Percentiles rank a stretch among this genome's conserved stretches.
Evolutionary conservation across 92 coral and sea anemone genomes (phyloP).

Genomic region (Phenganax subtilis): DNA sequence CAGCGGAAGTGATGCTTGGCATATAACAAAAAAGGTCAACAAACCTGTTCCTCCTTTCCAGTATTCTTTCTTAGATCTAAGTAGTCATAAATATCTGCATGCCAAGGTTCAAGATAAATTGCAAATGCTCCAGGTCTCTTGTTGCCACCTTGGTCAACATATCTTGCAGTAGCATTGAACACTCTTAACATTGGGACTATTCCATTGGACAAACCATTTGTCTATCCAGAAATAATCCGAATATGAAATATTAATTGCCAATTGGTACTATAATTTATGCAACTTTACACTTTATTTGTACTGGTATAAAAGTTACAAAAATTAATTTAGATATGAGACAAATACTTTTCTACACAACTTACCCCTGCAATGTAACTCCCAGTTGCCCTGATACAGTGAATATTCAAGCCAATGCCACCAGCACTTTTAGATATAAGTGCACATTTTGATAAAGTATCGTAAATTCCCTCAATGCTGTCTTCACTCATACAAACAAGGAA

Average conservation of each 20-base stretch:
- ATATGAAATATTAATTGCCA: not conserved
- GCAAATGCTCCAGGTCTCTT: slow-evolving; percentile 98
- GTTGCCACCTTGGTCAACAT: slow-evolving; percentile 98
- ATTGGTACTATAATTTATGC: not conserved
- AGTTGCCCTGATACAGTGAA: slow-evolving; percentile 77
- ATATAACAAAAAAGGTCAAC: no score
- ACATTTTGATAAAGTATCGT: slow-evolving; percentile 85
- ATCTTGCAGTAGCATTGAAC: slow-evolving; percentile 86
- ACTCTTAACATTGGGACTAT: slow-evolving; percentile 92
- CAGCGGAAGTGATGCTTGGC: no score
- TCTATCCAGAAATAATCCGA: slow-evolving; percentile 40
- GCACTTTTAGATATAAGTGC: slow-evolving; percentile 89
- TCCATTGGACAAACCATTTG: slow-evolving; percentile 92
- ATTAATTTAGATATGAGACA: no score
- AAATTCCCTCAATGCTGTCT: slow-evolving; percentile 95
- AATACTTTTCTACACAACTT: slow-evolving; percentile 8
- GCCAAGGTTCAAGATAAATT: slow-evolving; percentile 95
- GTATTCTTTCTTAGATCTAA: slow-evolving; percentile 90
- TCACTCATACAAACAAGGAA: slow-evolving; percentile 76
- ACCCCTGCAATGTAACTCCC: slow-evolving; percentile 99
- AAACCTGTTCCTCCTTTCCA: slow-evolving; percentile 93
- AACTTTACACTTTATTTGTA: not conserved
- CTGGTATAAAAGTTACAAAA: no score
- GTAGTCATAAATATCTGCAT: slow-evolving; percentile 77
- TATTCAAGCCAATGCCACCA: slow-evolving; percentile 90